These are phyloP conservation scores for Pantherophis vulpinus DNA, from an alignment of 2,797 vertebrate species.

Conservation along the genomic window DNA sequence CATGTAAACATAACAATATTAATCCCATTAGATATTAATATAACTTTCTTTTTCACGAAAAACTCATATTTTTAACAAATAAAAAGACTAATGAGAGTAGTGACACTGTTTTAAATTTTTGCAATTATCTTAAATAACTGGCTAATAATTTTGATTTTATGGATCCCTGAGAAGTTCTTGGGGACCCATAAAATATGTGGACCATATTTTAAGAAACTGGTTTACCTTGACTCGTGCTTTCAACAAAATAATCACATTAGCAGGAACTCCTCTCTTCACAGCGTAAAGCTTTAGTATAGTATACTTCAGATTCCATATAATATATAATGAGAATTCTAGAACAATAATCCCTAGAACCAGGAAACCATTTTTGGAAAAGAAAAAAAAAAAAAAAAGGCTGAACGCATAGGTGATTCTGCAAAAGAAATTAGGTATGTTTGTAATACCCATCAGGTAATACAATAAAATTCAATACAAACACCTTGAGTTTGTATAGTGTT, in stretches of 20 bases:
- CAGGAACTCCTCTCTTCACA: background rate
- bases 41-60: background rate
- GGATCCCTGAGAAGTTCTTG: background rate
- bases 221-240: too few relatives aligned
- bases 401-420: slow-evolving; percentile 1
- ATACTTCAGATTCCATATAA: slow-evolving; percentile 15
- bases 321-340: background rate
- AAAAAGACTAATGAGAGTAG: background rate
- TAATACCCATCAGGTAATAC: slow-evolving; percentile 11
- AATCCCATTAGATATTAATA: background rate
- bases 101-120: background rate
- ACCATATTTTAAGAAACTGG: background rate
- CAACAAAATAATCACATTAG: background rate
- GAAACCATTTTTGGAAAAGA: slow-evolving; percentile 6
- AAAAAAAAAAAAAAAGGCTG: background rate
- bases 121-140: background rate
- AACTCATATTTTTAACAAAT: background rate
- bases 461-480: background rate
- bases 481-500: background rate
- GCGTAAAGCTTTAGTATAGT: background rate
- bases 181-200: background rate
- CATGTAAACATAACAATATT: background rate
- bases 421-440: background rate
- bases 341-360: background rate
- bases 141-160: background rate